A percentile compares a stretch with the other conserved stretches of the same genome.
Evolutionary conservation across 2,797 vertebrate species (phyloP).

Genomic region (Schizopygopsis malacanthus): DNA sequence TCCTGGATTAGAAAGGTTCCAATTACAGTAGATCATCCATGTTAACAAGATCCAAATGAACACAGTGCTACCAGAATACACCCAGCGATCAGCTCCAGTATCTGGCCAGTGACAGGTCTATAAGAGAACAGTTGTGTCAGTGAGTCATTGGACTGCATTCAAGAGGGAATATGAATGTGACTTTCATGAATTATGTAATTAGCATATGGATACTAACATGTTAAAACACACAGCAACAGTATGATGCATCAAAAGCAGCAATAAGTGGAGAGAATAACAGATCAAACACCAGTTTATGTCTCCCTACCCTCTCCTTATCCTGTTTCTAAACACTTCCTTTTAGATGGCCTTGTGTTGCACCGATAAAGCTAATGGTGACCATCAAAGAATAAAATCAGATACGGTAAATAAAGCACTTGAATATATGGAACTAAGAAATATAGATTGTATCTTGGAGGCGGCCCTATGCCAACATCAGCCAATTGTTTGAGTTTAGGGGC

Average conservation of each 20-base stretch:
- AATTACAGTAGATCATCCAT: slow-evolving; percentile 25
- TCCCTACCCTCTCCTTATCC: background rate
- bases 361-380: background rate
- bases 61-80: slow-evolving; percentile 43
- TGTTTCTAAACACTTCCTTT: slow-evolving; percentile 14
- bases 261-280: background rate
- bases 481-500: background rate
- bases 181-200: slow-evolving; percentile 37
- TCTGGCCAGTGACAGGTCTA: slow-evolving; percentile 43
- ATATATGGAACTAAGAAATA: background rate
- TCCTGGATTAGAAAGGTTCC: background rate
- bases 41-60: slow-evolving; percentile 29
- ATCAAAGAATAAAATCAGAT: background rate
- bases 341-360: background rate
- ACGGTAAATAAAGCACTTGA: background rate
- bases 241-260: slow-evolving; percentile 51
- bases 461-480: background rate
- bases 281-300: background rate
- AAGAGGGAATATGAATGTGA: slow-evolving; percentile 1
- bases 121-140: slow-evolving; percentile 29
- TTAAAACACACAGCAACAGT: slow-evolving; percentile 29
- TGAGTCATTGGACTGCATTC: slow-evolving; percentile 32
- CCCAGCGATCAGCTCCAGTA: slow-evolving; percentile 13
- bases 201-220: slow-evolving; percentile 36
- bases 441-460: background rate